These are phyloP conservation scores for Heteromormyrus szaboi DNA, from an alignment of 2,797 vertebrate genomes.

Conservation along the genomic window DNA sequence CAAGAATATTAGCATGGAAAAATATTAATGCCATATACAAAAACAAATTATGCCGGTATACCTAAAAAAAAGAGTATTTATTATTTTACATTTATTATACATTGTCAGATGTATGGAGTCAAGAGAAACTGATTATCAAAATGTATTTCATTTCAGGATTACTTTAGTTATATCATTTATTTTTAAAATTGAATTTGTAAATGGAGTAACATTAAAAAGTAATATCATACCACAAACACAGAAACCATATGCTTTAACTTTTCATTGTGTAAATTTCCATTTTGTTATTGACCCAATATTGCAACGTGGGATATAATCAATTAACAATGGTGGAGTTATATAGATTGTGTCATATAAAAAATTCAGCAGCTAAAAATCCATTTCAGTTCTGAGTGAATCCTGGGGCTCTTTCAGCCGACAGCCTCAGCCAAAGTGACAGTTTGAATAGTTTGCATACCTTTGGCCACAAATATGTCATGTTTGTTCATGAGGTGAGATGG, in stretches of 20 bases:
- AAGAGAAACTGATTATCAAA: slow-evolving; percentile 16
- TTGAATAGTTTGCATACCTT: slow-evolving; percentile 12
- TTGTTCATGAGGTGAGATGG: slow-evolving; percentile 1
- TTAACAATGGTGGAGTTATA: background rate
- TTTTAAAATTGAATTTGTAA: background rate
- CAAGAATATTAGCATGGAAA: background rate
- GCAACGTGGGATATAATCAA: background rate
- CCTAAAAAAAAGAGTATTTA: background rate
- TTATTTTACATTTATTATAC: background rate
- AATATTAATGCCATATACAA: background rate
- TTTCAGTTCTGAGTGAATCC: background rate
- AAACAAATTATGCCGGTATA: background rate
- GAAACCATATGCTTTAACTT: background rate
- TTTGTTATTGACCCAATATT: background rate
- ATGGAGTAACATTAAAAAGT: background rate
- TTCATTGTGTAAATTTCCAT: background rate
- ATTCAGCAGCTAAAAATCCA: background rate
- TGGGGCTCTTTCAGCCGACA: background rate
- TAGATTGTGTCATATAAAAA: background rate
- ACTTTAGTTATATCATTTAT: background rate
- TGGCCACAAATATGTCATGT: background rate
- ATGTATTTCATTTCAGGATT: slow-evolving; percentile 18
- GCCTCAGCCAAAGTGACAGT: background rate
- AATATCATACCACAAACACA: background rate
- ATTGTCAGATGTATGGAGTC: background rate